A percentile compares a stretch with the other conserved stretches of the same genome.
Evolutionary conservation across 2,113 vertebrate species (phyloP).

Genomic region (Chlamydotis undulata): DNA sequence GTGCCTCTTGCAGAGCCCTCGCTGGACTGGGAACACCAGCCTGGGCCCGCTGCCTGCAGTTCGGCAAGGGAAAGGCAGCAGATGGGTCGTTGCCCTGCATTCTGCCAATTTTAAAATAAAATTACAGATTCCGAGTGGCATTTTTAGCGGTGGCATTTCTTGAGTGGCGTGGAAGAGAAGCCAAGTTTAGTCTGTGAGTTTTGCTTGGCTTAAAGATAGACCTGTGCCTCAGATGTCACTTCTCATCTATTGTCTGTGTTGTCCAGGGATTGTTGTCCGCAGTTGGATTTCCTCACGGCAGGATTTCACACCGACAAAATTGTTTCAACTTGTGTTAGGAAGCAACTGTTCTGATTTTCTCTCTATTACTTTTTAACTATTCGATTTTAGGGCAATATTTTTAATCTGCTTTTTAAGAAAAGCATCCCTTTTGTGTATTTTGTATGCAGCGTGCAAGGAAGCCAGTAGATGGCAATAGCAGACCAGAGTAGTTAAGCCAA

Average conservation of each 20-base stretch:
- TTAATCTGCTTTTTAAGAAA: background rate
- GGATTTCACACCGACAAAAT: conserved; percentile 26
- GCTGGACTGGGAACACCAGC: background rate
- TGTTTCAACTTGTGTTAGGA: conserved; percentile 23
- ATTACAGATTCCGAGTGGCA: background rate
- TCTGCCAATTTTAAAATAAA: conserved; percentile 19
- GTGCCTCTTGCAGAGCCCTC: background rate
- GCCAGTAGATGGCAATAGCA: conserved; percentile 80
- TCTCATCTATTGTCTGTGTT: conserved; percentile 41
- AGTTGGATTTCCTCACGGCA: conserved; percentile 5
- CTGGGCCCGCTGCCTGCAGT: background rate
- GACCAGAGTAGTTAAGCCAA: conserved; percentile 38
- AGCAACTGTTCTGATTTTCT: background rate
- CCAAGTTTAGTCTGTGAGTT: conserved; percentile 36
- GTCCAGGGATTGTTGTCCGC: conserved; percentile 32
- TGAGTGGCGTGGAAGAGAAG: conserved; percentile 23
- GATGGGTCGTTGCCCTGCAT: conserved; percentile 23
- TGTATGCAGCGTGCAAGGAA: background rate
- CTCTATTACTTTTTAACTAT: background rate
- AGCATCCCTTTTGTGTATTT: background rate
- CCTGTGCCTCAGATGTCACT: background rate
- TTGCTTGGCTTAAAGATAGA: conserved; percentile 51
- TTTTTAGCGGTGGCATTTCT: conserved; percentile 55
- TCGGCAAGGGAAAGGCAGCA: background rate
- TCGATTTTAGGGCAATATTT: background rate